A percentile compares a stretch with the other conserved stretches of the same genome.
phyloP scores from a whole-genome alignment of 1,140 invertebrate genomes.

The Helicorthomorpha holstii region DNA sequence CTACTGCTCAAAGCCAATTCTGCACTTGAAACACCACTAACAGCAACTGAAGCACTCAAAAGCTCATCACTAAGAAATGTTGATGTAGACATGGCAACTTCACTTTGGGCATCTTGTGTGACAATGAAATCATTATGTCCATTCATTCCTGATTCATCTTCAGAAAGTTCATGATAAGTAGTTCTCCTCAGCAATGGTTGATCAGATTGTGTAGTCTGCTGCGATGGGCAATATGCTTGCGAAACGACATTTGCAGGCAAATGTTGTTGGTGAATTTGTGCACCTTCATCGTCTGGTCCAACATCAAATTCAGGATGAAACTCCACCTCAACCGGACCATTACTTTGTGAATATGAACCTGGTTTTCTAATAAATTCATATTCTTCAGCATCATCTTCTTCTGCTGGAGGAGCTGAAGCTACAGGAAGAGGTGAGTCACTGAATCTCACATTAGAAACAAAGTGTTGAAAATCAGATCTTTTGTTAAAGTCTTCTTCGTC shows the following conservation, averaged over 20 bases:
- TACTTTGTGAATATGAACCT: slow-evolving; percentile 12
- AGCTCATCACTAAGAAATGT: too few relatives aligned
- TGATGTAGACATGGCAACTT: too few relatives aligned
- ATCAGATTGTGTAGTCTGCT: background rate
- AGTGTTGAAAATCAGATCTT: background rate
- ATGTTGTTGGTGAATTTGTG: background rate
- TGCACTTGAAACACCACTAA: background rate
- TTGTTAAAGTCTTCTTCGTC: background rate
- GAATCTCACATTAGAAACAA: background rate
- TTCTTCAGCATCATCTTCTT: background rate
- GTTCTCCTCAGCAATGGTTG: background rate
- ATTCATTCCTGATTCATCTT: background rate
- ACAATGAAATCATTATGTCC: background rate
- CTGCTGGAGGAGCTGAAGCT: background rate
- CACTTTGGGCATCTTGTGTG: background rate
- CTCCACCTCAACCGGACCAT: slow-evolving; percentile 38
- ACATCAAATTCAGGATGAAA: slow-evolving; percentile 31
- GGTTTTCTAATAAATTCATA: background rate
- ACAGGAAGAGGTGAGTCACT: background rate
- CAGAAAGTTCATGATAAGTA: background rate
- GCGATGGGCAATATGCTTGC: too few relatives aligned
- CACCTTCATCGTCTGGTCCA: slow-evolving; percentile 17
- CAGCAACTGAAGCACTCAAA: background rate
- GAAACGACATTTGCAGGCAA: background rate
- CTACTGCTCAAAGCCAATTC: background rate